These are phyloP conservation scores for Brachionichthys hirsutus DNA, from an alignment of 2,113 vertebrate genomes.

Conservation along the genomic window DNA sequence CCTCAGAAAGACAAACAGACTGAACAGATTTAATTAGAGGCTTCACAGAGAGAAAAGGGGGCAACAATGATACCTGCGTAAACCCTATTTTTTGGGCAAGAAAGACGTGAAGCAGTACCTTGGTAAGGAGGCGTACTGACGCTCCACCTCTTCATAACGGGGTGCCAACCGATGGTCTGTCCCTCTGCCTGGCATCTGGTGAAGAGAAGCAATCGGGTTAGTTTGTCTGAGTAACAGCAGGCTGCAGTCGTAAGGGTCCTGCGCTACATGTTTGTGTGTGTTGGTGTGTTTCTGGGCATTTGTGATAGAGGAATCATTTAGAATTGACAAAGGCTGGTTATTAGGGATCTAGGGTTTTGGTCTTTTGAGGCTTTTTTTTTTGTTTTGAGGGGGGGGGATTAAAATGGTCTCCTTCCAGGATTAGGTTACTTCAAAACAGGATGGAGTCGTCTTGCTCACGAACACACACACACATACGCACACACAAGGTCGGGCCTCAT, in stretches of 20 bases:
- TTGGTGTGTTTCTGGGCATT: conserved; percentile 13
- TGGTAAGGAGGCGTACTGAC: conserved; percentile 73
- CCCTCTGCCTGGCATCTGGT: conserved; percentile 62
- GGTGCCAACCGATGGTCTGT: conserved; percentile 62
- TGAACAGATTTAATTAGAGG: conserved; percentile 34
- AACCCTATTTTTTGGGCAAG: too few species aligned
- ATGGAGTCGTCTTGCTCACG: conserved; percentile 32
- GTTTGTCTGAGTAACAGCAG: neutral
- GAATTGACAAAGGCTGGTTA: conserved; percentile 51
- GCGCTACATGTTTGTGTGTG: conserved; percentile 3
- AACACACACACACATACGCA: conserved; percentile 17
- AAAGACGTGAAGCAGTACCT: conserved; percentile 50
- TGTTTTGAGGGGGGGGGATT: conserved; percentile 13
- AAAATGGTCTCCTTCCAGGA: conserved; percentile 43
- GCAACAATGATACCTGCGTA: neutral
- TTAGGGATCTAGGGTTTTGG: conserved; percentile 50
- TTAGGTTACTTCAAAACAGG: conserved; percentile 67
- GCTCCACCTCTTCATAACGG: conserved; percentile 70
- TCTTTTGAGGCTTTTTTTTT: conserved; percentile 11
- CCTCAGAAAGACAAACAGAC: conserved; percentile 1
- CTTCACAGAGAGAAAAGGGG: conserved; percentile 14
- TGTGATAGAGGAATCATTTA: conserved; percentile 45
- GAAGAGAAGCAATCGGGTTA: conserved; percentile 12
- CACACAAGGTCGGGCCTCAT: conserved; percentile 38
- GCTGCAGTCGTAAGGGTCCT: neutral